Evolutionary conservation across 2,113 vertebrate species (phyloP).

Genomic region (Rhineura floridana): DNA sequence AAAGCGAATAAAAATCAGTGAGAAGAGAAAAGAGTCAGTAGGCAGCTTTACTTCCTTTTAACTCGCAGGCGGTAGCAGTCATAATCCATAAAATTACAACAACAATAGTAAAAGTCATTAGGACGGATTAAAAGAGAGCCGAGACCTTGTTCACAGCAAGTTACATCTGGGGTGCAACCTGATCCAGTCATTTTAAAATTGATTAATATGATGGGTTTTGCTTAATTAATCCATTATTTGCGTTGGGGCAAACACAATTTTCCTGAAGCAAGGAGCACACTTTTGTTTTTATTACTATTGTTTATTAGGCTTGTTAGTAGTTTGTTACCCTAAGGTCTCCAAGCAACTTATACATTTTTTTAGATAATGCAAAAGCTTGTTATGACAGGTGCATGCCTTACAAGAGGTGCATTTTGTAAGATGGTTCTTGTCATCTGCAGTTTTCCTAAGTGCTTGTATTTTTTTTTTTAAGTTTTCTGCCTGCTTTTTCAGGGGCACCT

Average conservation of each 20-base stretch:
- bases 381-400: not conserved
- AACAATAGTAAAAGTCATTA: not conserved
- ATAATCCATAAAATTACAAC: not conserved
- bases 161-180: not conserved
- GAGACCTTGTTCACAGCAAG: not conserved
- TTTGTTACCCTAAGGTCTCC: too few species aligned
- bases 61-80: too few species aligned
- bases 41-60: too few species aligned
- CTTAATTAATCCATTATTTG: not conserved
- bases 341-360: too few species aligned
- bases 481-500: not conserved
- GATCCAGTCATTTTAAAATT: too few species aligned
- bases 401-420: not conserved
- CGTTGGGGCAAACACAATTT: not conserved
- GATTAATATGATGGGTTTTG: not conserved
- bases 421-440: not conserved
- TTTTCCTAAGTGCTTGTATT: not conserved
- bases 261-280: not conserved
- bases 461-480: too few species aligned
- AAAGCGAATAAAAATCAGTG: not conserved
- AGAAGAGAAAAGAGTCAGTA: constrained; percentile 24
- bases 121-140: not conserved
- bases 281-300: not conserved
- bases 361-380: too few species aligned
- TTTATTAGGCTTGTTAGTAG: too few species aligned